A percentile compares a stretch with the other conserved stretches of the same genome.
phyloP scores from a whole-genome alignment of 92 coral and sea anemone genomes.

The Epizoanthus fatuus region DNA sequence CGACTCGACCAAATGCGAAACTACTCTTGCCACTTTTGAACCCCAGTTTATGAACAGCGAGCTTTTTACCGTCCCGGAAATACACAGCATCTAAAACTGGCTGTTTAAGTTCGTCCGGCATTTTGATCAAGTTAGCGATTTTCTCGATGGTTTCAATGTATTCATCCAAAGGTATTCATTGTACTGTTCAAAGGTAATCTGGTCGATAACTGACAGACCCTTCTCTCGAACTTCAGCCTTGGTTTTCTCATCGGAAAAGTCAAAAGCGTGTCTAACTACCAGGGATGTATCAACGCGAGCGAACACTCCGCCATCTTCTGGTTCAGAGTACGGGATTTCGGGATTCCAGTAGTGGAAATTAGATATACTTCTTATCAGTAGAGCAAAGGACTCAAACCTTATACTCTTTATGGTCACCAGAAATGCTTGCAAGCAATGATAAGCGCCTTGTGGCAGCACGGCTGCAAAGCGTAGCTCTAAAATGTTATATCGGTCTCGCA shows the following conservation, averaged over 20 bases:
- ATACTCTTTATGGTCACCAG: background rate
- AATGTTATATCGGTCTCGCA: background rate
- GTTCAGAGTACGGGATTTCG: constrained; percentile 3
- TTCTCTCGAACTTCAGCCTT: background rate
- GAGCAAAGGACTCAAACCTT: background rate
- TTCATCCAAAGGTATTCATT: background rate
- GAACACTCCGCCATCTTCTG: background rate
- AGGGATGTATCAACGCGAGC: background rate
- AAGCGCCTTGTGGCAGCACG: no score
- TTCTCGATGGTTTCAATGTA: background rate
- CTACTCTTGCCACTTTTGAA: background rate
- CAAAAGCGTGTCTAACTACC: background rate
- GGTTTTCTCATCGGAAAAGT: constrained; percentile 1
- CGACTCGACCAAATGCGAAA: constrained; percentile 14
- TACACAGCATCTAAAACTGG: background rate
- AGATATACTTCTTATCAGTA: background rate
- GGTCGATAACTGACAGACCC: background rate
- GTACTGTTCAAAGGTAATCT: constrained; percentile 8
- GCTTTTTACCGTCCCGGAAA: constrained; percentile 5
- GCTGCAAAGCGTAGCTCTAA: background rate
- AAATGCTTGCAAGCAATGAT: background rate
- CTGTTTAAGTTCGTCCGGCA: constrained; percentile 22
- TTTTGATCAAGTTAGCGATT: background rate
- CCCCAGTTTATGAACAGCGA: background rate
- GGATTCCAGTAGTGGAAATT: background rate